These are phyloP conservation scores for Heliocidaris erythrogramma DNA, from an alignment of 35 echinoderm and acorn worm species.

Conservation along the genomic window DNA sequence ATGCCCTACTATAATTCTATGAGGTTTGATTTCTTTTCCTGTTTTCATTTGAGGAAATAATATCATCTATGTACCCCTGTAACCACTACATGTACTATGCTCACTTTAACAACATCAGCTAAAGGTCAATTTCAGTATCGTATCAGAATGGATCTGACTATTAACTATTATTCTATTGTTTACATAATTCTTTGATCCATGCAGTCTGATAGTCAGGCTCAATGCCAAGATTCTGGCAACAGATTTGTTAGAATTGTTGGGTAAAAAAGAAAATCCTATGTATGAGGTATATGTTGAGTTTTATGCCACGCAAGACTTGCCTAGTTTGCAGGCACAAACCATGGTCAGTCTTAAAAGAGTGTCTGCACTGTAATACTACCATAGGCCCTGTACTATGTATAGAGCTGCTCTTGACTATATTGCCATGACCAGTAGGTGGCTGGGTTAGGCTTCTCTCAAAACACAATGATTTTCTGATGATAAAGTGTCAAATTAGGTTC, in stretches of 20 bases:
- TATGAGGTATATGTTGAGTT: background rate
- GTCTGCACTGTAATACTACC: no score
- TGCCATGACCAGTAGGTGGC: no score
- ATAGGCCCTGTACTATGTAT: no score
- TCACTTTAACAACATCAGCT: background rate
- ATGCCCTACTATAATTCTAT: no score
- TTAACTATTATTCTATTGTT: background rate
- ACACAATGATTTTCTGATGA: no score
- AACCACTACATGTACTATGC: background rate
- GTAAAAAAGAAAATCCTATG: background rate
- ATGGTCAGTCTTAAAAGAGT: no score
- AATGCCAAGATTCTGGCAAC: background rate
- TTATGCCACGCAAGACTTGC: background rate
- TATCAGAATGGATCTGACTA: background rate
- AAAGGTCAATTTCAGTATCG: background rate
- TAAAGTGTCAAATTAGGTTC: no score
- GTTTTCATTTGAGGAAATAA: no score
- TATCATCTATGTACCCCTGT: background rate
- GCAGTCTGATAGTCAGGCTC: background rate
- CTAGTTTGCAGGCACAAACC: no score
- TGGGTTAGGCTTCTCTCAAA: no score
- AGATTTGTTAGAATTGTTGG: background rate
- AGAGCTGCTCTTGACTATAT: no score
- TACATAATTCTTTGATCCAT: background rate
- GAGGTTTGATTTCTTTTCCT: no score